Conservation (phyloP, 2,888 invertebrate genomes). For the Tiliacea aurago region DNA sequence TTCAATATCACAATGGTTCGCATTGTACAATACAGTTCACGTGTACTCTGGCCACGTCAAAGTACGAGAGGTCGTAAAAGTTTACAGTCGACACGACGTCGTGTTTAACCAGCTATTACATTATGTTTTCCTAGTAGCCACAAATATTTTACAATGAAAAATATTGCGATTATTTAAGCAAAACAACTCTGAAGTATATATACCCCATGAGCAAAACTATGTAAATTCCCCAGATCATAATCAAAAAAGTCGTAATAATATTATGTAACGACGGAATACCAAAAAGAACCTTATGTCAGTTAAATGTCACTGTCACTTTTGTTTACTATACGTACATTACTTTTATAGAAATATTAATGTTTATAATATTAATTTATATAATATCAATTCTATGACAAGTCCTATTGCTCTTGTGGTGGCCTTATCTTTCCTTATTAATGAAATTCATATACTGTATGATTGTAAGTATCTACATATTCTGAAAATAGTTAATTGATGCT, state of each 20-base stretch:
- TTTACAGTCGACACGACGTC: constrained; percentile 31
- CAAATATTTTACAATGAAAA: constrained; percentile 4
- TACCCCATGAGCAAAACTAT: too few species aligned
- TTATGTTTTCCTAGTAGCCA: constrained; percentile 31
- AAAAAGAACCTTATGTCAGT: background rate
- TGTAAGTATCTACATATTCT: constrained; percentile 63
- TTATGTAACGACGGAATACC: background rate
- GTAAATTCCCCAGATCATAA: background rate
- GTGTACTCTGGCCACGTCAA: constrained; percentile 1
- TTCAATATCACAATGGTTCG: background rate
- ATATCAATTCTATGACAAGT: constrained; percentile 69
- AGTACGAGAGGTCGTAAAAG: constrained; percentile 22
- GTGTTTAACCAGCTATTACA: constrained; percentile 12
- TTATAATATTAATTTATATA: constrained; percentile 20
- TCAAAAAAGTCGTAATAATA: background rate
- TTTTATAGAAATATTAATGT: constrained; percentile 18
- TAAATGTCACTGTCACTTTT: constrained; percentile 38
- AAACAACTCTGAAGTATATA: background rate
- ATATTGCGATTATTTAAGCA: background rate
- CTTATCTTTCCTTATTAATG: constrained; percentile 71
- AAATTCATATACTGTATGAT: constrained; percentile 66
- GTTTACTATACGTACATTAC: constrained; percentile 39
- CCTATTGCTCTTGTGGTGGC: constrained; percentile 69
- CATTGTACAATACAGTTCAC: background rate
- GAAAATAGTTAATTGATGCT: background rate